Percentiles rank a stretch among this genome's conserved stretches.
These are phyloP conservation scores for Zelleria hepariella DNA, from an alignment of 2,888 invertebrate genomes.

Conservation along the genomic window DNA sequence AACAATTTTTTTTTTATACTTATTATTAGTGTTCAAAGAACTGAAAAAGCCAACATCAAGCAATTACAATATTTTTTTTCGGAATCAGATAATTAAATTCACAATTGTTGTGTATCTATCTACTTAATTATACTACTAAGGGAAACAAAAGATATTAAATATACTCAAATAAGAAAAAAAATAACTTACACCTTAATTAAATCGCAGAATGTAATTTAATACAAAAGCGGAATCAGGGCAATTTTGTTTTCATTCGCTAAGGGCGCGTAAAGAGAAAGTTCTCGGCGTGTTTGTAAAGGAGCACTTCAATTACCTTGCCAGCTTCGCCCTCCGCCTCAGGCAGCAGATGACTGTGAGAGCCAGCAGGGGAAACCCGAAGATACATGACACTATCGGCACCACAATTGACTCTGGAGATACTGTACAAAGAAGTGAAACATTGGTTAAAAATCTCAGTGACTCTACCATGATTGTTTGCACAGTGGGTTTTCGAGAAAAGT, in stretches of 20 bases:
- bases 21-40: too few species aligned
- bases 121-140: too few species aligned
- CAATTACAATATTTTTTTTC: too few species aligned
- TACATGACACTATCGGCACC: slow-evolving; percentile 90
- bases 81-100: too few species aligned
- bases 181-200: background rate
- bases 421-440: slow-evolving; percentile 44
- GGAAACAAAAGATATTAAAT: too few species aligned
- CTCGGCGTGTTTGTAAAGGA: background rate
- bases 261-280: background rate
- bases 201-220: background rate
- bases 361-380: slow-evolving; percentile 89
- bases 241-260: background rate
- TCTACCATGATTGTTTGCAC: too few species aligned
- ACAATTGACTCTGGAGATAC: slow-evolving; percentile 91
- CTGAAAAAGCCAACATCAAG: too few species aligned
- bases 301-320: slow-evolving; percentile 68
- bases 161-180: too few species aligned
- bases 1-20: too few species aligned
- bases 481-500: too few species aligned
- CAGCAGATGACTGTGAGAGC: slow-evolving; percentile 91
- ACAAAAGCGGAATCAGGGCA: background rate
- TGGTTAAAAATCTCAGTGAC: too few species aligned
- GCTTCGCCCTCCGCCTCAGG: slow-evolving; percentile 83
- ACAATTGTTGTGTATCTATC: too few species aligned